These are phyloP conservation scores for Menidia beryllina DNA, from an alignment of 2,113 vertebrate genomes.

Conservation along the genomic window DNA sequence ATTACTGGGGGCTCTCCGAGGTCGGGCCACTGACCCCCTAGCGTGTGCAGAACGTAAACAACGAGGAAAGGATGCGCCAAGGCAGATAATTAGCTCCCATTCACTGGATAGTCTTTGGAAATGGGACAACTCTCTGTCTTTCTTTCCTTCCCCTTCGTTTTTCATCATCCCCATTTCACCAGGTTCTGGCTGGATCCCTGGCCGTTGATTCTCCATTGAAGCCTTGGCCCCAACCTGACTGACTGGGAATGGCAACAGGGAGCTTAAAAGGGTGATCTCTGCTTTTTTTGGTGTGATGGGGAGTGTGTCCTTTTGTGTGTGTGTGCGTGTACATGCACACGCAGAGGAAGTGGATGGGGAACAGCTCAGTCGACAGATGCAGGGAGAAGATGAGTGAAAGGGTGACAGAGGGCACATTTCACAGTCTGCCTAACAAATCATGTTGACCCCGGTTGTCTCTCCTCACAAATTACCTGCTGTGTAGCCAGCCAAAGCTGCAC, in stretches of 20 bases:
- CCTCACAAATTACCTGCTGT: slow-evolving; percentile 61
- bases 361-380: slow-evolving; percentile 52
- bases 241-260: slow-evolving; percentile 38
- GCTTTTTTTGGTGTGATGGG: slow-evolving; percentile 61
- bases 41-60: slow-evolving; percentile 92
- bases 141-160: background rate
- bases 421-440: slow-evolving; percentile 61
- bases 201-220: slow-evolving; percentile 57
- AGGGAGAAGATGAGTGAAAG: slow-evolving; percentile 45
- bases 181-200: slow-evolving; percentile 62
- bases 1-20: slow-evolving; percentile 77
- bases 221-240: slow-evolving; percentile 28
- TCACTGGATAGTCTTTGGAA: slow-evolving; percentile 83
- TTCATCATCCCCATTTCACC: slow-evolving; percentile 2
- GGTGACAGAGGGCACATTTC: slow-evolving; percentile 51
- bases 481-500: slow-evolving; percentile 28
- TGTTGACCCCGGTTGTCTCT: slow-evolving; percentile 52
- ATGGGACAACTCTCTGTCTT: slow-evolving; percentile 69
- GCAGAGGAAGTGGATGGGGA: slow-evolving; percentile 26
- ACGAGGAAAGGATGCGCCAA: slow-evolving; percentile 67
- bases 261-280: slow-evolving; percentile 62
- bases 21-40: slow-evolving; percentile 85
- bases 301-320: slow-evolving; percentile 34
- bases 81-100: slow-evolving; percentile 89
- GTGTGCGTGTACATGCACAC: slow-evolving; percentile 45